Conservation (phyloP, 2,888 invertebrate genomes). For the Steinernema hermaphroditum region DNA sequence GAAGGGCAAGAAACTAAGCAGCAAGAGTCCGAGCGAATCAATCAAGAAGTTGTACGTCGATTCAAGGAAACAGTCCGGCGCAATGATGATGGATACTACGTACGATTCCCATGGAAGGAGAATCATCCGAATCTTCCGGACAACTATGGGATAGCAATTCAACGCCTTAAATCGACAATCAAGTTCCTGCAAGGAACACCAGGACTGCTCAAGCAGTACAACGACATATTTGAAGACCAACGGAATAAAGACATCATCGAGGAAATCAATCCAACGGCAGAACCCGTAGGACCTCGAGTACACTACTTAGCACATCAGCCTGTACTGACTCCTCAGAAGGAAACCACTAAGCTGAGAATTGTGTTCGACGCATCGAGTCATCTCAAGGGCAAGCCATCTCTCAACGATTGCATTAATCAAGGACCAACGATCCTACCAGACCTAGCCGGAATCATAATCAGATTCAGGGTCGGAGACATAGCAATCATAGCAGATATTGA, state of each 20-base stretch:
- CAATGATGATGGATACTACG: neutral
- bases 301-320: neutral
- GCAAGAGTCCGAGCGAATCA: neutral
- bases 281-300: neutral
- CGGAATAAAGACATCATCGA: neutral
- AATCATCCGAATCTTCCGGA: neutral
- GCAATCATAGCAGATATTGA: constrained; percentile 35
- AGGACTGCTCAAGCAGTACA: neutral
- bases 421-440: neutral
- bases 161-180: constrained; percentile 17
- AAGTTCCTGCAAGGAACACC: neutral
- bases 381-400: neutral
- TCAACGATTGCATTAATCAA: neutral
- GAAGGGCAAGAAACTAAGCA: neutral
- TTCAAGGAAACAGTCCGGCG: neutral
- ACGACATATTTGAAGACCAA: constrained; percentile 6
- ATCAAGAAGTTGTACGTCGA: neutral
- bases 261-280: neutral
- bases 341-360: neutral
- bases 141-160: constrained; percentile 13
- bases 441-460: neutral
- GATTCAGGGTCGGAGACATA: neutral
- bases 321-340: neutral
- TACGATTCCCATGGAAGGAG: constrained; percentile 31
- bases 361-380: neutral